Conservation (phyloP, 1,140 invertebrate genomes). For the Eueides isabella region DNA sequence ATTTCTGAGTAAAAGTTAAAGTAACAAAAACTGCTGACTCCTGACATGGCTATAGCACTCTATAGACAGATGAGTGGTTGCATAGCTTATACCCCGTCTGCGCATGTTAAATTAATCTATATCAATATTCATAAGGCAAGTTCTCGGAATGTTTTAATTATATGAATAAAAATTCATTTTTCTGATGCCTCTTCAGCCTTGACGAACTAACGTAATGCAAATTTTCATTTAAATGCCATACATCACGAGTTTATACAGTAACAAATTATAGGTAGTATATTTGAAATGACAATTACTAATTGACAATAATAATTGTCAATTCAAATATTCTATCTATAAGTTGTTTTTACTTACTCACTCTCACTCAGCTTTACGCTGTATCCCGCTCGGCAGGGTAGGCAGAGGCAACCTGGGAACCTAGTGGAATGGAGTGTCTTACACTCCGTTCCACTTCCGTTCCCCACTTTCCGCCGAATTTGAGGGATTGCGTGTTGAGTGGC, state of each 20-base stretch:
- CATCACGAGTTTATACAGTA: neutral
- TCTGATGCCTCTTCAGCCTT: neutral
- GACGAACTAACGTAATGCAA: neutral
- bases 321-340: no score
- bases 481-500: no score
- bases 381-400: no score
- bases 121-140: constrained; percentile 27
- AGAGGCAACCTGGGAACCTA: no score
- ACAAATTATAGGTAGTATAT: no score
- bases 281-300: no score
- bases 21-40: neutral
- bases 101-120: constrained; percentile 26
- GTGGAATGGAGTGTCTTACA: no score
- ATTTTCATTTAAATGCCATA: neutral
- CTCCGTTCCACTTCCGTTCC: no score
- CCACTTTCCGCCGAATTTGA: no score
- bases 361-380: no score
- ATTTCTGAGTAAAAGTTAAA: neutral
- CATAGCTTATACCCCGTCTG: constrained; percentile 18
- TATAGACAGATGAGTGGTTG: constrained; percentile 2
- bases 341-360: no score
- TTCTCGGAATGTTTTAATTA: constrained; percentile 25
- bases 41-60: neutral
- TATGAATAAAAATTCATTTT: constrained; percentile 12
- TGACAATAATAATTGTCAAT: no score